Evolutionary conservation across 2,797 vertebrate species (phyloP), one percentile per base, ranked within the genome.

Genomic region (Oreortyx pictus): DNA sequence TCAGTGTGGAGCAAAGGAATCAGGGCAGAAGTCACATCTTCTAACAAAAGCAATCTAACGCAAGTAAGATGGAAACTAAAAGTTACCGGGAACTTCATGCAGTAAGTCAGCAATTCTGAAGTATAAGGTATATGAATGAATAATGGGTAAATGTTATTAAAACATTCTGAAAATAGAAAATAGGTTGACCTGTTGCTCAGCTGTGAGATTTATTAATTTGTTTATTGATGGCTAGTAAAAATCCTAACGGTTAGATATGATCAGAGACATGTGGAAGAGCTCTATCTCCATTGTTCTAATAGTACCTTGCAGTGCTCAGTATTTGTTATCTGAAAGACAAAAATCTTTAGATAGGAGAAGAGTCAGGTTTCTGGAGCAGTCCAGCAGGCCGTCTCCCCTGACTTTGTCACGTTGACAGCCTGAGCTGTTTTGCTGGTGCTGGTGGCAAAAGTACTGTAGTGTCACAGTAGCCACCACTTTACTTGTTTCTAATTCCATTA

Each of bases 181-280:
- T n/a, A n/a, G n/a, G n/a, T n/a, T n/a, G n/a, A n/a, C 65, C 14
- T 33, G 3, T 4, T 60, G 43, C 16, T 73, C 19, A 49, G 1
- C 46, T 54, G 7, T 11, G 20, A 78, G 31, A 23, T 11, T 67
- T 74, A 11, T 2, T 61, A 8, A 52, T 5, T 24, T 11, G 49
- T 81, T 78, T 61, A 6, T 17, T 71, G 61, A 27, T 72, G 41
- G 37, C 20, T 29, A 59, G 29, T 37, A 80, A 79, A 80, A 70
- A 66, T 25, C 0, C 54, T 78, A 27, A 15, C 9, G 18, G 2
- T 66, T 24, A 66, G 65, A 86, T 66, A 60, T 64, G 8, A 35
- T 37, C 7, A 49, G 61, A 67, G 73, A 14, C 14, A 6, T 0
- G 0, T 41, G 43, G 9, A 49, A 77, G 29, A 91, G 1, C 31